phyloP scores from a whole-genome alignment of 2,888 invertebrate species.

The Dusona sp. region DNA sequence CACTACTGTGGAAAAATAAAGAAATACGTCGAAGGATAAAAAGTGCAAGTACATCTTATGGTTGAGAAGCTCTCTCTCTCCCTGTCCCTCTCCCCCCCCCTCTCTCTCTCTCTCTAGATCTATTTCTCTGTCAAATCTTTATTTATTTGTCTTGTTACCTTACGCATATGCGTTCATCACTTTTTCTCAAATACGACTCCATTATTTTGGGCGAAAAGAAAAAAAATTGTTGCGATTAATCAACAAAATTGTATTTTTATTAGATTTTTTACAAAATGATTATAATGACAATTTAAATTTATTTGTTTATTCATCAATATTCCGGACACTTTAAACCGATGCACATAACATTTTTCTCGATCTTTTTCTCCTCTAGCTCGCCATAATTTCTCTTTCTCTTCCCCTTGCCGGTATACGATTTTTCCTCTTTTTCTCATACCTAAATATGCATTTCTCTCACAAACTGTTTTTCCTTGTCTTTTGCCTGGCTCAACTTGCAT shows the following conservation, averaged over 20 bases:
- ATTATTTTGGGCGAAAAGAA: not conserved
- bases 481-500: not conserved
- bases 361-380: not conserved
- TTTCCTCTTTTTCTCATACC: not conserved
- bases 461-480: not conserved
- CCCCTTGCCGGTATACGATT: not conserved
- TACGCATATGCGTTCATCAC: not conserved
- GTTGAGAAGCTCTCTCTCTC: not conserved
- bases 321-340: not conserved
- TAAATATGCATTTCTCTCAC: not conserved
- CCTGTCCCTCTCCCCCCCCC: conserved; percentile 8
- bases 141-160: not conserved
- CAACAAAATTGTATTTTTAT: not conserved
- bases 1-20: not conserved
- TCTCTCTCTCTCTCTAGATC: conserved; percentile 15
- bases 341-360: not conserved
- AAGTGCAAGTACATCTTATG: not conserved
- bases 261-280: not conserved
- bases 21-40: not conserved
- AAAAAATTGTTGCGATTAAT: not conserved
- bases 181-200: not conserved
- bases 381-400: not conserved
- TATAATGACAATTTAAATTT: not conserved
- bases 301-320: not conserved
- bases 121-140: not conserved